Conservation (phyloP, 2,797 vertebrate genomes). For the Avahi laniger region DNA sequence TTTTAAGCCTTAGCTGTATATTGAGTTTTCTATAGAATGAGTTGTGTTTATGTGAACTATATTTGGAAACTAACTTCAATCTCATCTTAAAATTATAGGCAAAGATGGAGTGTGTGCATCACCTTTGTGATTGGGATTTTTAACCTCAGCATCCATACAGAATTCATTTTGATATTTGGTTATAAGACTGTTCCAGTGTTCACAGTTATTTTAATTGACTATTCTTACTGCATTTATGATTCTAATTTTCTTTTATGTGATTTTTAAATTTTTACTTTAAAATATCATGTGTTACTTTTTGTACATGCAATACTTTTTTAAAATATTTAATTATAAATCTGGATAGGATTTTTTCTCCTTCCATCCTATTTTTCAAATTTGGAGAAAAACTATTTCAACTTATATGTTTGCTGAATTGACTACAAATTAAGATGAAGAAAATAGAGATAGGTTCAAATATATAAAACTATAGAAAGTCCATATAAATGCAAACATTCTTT, state of each 20-base stretch:
- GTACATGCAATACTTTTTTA: neutral
- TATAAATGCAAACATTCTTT: neutral
- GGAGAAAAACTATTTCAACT: neutral
- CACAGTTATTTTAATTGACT: neutral
- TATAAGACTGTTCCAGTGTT: neutral
- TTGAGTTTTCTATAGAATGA: neutral
- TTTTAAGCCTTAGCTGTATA: constrained; percentile 4
- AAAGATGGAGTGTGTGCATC: neutral
- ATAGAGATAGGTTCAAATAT: neutral
- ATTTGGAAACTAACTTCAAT: neutral
- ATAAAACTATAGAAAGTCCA: neutral
- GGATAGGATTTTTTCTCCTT: neutral
- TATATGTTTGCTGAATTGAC: neutral
- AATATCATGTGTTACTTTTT: neutral
- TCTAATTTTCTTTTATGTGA: neutral
- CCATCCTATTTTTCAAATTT: neutral
- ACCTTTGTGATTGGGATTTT: neutral
- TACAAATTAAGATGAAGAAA: neutral
- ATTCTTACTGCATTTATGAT: neutral
- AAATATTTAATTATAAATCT: neutral
- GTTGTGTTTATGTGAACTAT: neutral
- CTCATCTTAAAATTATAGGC: neutral
- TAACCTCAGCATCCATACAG: neutral
- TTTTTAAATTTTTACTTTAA: neutral
- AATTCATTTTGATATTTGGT: neutral